Conservation (phyloP, 2,888 invertebrate genomes). For the Euphydryas editha region DNA sequence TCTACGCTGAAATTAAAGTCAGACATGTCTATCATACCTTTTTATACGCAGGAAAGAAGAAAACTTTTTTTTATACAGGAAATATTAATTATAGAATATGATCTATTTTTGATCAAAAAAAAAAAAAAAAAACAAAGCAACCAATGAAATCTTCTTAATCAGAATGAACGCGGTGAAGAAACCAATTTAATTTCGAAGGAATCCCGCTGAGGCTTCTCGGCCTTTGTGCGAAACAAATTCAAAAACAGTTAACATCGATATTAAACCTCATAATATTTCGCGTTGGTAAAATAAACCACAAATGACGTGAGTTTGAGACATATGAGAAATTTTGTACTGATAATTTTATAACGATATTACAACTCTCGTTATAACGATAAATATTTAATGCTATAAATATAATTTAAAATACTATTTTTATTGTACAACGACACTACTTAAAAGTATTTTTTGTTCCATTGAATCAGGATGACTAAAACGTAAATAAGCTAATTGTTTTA, state of each 20-base stretch:
- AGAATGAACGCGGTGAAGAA: not conserved
- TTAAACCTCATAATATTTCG: conserved; percentile 1
- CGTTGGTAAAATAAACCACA: not conserved
- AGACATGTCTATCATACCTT: no score
- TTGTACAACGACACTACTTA: no score
- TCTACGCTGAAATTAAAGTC: no score
- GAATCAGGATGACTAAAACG: no score
- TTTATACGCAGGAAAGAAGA: no score
- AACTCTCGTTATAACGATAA: not conserved
- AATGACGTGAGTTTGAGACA: not conserved
- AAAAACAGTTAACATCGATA: conserved; percentile 2
- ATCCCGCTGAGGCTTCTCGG: conserved; percentile 3
- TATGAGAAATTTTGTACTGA: not conserved
- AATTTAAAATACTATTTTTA: no score
- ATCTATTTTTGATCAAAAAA: not conserved
- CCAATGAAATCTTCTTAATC: not conserved
- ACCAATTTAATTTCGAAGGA: not conserved
- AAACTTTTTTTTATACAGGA: no score
- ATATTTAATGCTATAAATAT: no score
- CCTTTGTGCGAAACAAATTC: conserved; percentile 10
- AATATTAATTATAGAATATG: no score
- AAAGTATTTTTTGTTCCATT: no score
- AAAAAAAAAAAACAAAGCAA: not conserved
- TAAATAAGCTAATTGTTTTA: no score
- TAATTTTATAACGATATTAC: not conserved